phyloP scores from a whole-genome alignment of 2,113 vertebrate genomes.

The Empidonax traillii region DNA sequence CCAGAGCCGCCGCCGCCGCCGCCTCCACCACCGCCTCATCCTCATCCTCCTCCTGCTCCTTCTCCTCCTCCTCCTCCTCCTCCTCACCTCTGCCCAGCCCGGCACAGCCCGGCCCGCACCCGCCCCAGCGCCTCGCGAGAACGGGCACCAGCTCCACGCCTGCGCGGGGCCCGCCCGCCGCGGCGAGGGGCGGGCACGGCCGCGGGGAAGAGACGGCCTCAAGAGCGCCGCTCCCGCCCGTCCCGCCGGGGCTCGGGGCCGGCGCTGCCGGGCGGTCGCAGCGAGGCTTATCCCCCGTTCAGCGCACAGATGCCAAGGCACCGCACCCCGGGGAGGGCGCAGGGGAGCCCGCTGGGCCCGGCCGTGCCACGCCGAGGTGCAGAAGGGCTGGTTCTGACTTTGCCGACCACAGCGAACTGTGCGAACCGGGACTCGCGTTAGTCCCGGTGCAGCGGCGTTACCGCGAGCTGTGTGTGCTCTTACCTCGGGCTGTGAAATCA shows the following conservation, averaged over 20 bases:
- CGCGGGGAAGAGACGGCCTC: too few species aligned
- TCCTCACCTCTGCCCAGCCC: background rate
- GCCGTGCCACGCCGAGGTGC: background rate
- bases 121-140: too few species aligned
- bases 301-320: fast-evolving
- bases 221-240: background rate
- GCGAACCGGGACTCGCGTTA: fast-evolving
- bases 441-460: background rate
- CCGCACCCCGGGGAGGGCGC: too few species aligned
- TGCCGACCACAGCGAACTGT: fast-evolving
- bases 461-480: fast-evolving
- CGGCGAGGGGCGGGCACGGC: background rate
- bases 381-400: fast-evolving
- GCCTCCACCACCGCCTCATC: background rate
- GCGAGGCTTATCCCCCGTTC: background rate
- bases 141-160: too few species aligned
- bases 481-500: fast-evolving
- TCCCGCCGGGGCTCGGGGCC: background rate
- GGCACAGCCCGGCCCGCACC: background rate
- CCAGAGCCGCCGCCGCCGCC: background rate
- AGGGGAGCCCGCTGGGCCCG: background rate
- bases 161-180: too few species aligned
- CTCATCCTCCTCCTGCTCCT: background rate
- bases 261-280: too few species aligned
- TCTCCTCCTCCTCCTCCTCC: background rate